Base-by-base conservation (phyloP, 2,888 invertebrate genomes). In the Allacma fusca region DNA sequence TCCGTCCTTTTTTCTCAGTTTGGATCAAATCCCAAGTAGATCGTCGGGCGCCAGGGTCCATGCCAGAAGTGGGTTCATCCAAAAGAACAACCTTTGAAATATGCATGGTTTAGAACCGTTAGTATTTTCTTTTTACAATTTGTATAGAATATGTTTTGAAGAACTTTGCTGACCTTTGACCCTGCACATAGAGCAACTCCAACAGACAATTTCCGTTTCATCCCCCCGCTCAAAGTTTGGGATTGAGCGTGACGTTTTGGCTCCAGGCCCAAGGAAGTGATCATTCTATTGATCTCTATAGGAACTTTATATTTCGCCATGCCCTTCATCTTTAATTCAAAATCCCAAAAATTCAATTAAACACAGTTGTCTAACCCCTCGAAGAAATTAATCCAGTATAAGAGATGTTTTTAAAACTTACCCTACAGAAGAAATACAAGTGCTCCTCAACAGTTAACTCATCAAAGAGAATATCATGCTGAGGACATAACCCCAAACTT, bases 401-500 rank as follows among this genome's bases (percentile, higher is more conserved):
- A n/a, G n/a, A n/a, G n/a, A n/a, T n/a, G n/a, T n/a, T n/a, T n/a
- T 21, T 21, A 23, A 13, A 7, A 7, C 68, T 43, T 69, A 78
- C 94, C 90, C 91, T 90, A 2, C 92, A 92, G 86, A 96, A 96
- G 87, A 97, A 95, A 84, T 90, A 86, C 59, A 95, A 88, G 87
- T 97, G 96, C 85, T 97, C 92, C 24, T 89, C 86, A 7, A 95
- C 94, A 0, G 93, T 95, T 78, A 97, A 89, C 85, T 94, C 92
- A 19, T 92, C 90, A 87, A 96, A 95, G 65, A 93, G 89, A 79
- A 96, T 89, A 87, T 96, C 93, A 86, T 96, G 92, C 86, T 97
- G 96, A 0, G 97, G 96, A 86, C 97, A 98, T 72, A 96, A 90
- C 0, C 97, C 97, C 68, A 98, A 89, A 79, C 91, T 90, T 79